Base-by-base conservation (phyloP, 2,113 vertebrate species). In the Ardeotis arabs region DNA sequence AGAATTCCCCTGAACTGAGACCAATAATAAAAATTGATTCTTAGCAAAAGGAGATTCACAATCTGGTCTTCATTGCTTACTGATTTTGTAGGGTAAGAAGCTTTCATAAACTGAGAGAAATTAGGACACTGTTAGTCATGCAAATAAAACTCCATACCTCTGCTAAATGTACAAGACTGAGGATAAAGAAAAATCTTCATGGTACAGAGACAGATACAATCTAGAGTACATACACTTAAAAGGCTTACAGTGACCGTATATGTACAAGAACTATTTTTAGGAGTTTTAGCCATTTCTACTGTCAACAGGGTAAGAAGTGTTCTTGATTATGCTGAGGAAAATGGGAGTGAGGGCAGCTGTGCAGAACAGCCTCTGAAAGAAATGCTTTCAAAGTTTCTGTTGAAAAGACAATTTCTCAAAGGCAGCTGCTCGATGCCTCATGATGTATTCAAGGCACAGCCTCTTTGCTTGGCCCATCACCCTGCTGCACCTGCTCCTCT, bases 401-500 rank as follows among this genome's bases (percentile, higher is more conserved):
- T 84, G 59, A 94, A 93, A 93, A 60, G 35, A 52, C 82, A 69
- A 64, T 58, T 95, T 97, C 89, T 95, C 90, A 94, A 70, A 94
- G 90, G 90, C 96, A 96, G 95, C 92, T 95, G 95, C 85, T 96
- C 23, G 3, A 4, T 66, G 87, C 62, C 79, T 97, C 77, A 93
- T 96, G 73, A 96, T 90, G 83, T 80, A 96, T 96, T 94, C 95
- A 25, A 72, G 67, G 56, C 93, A 95, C 94, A 94, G 84, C 69
- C 67, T 96, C 41, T 35, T 89, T 89, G 62, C 95, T 80, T 92
- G 93, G 96, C 84, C 92, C 92, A 78, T 95, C 89, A 93, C 90
- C 84, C 87, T 68, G 39, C 95, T 93, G 96, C 96, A 97, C 89
- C 96, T 94, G 92, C 96, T 96, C 47, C 94, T 84, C 90, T 95